Conservation (phyloP, 2,888 invertebrate species). For the Lucinisca nassula region DNA sequence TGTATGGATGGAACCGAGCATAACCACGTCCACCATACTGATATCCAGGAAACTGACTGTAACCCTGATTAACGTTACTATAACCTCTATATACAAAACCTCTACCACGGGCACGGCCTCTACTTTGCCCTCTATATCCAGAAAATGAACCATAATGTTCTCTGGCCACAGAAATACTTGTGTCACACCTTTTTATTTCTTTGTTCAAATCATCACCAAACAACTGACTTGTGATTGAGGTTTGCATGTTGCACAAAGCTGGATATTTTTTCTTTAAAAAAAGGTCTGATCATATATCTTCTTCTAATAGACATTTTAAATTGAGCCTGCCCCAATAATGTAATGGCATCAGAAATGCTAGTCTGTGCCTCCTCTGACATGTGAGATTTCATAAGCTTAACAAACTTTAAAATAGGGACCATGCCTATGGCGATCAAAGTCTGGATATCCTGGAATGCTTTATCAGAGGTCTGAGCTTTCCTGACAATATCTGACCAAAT, state of each 20-base stretch:
- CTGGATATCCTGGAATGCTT: not conserved
- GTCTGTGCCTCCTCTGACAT: not conserved
- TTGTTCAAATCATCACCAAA: conserved; percentile 10
- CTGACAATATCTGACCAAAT: not conserved
- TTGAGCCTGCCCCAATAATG: not conserved
- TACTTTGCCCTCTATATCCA: too few relatives aligned
- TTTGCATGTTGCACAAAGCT: not conserved
- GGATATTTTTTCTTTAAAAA: not conserved
- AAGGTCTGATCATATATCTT: conserved; percentile 3
- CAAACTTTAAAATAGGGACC: not conserved
- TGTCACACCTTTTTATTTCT: conserved; percentile 15
- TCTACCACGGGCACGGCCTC: too few relatives aligned
- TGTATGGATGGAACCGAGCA: too few relatives aligned
- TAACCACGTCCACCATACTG: too few relatives aligned
- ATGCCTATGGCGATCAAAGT: not conserved
- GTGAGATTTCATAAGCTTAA: not conserved
- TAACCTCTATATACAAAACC: too few relatives aligned
- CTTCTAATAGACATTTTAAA: not conserved
- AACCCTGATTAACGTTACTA: too few relatives aligned
- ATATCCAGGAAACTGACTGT: too few relatives aligned
- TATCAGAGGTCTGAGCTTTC: not conserved
- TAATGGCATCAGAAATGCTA: not conserved
- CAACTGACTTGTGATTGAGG: not conserved
- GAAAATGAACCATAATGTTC: too few relatives aligned
- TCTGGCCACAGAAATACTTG: not conserved